These are phyloP conservation scores for Papilio glaucus DNA, from an alignment of 1,140 invertebrate genomes.

Conservation along the genomic window DNA sequence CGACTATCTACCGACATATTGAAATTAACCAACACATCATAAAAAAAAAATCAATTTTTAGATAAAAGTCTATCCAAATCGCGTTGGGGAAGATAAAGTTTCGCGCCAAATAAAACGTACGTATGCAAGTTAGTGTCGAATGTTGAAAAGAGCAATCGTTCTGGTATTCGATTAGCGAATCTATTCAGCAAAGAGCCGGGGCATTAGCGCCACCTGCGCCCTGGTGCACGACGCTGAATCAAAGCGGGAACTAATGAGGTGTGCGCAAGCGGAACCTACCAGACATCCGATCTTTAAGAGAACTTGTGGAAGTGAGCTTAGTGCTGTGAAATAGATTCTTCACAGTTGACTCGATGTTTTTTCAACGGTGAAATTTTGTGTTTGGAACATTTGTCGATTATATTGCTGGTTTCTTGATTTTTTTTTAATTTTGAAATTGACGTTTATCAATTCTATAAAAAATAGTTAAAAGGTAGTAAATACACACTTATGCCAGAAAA, in stretches of 20 bases:
- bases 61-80: too few species aligned
- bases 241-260: constrained; percentile 71
- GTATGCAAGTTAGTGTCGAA: constrained; percentile 12
- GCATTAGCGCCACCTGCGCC: constrained; percentile 65
- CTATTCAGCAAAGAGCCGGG: constrained; percentile 53
- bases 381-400: constrained; percentile 13
- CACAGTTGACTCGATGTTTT: constrained; percentile 16
- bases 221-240: constrained; percentile 49
- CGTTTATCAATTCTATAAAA: too few species aligned
- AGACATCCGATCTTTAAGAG: constrained; percentile 53
- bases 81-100: too few species aligned
- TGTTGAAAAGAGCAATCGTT: constrained; percentile 30
- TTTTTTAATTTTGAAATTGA: too few species aligned
- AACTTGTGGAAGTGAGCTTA: constrained; percentile 39
- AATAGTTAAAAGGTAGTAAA: too few species aligned
- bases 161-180: constrained; percentile 52
- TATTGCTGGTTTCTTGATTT: too few species aligned
- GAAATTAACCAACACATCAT: too few species aligned
- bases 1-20: too few species aligned
- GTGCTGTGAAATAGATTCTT: constrained; percentile 38
- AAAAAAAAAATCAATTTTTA: too few species aligned
- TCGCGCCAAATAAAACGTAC: constrained; percentile 1
- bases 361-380: constrained; percentile 26
- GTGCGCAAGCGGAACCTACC: constrained; percentile 49
- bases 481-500: too few species aligned